phyloP scores from a whole-genome alignment of 2,113 vertebrate genomes.

The Hyla sarda region DNA sequence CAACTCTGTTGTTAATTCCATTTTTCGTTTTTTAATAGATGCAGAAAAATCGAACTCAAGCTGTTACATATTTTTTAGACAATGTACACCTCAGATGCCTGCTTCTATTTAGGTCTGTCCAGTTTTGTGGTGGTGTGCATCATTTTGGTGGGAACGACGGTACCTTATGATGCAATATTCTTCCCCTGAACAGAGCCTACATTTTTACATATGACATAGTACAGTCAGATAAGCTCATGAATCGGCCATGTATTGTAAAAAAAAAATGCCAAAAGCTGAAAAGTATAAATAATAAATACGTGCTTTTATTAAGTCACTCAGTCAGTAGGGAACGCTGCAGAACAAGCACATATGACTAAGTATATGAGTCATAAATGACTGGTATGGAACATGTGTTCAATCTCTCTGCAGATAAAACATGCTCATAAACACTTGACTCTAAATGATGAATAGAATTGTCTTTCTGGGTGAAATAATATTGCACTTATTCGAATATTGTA shows the following conservation, averaged over 20 bases:
- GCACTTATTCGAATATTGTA: not conserved
- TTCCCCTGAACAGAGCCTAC: too few relatives aligned
- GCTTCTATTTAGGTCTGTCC: too few relatives aligned
- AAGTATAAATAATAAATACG: not conserved
- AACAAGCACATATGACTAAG: constrained; percentile 18
- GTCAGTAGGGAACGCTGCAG: not conserved
- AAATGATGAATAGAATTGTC: not conserved
- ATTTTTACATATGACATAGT: not conserved
- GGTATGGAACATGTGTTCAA: not conserved
- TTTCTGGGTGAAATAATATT: not conserved
- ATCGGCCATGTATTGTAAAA: not conserved
- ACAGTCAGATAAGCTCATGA: not conserved
- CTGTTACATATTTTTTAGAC: too few relatives aligned
- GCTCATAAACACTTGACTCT: not conserved
- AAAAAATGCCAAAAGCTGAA: not conserved
- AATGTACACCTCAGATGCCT: too few relatives aligned
- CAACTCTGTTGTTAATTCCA: too few relatives aligned
- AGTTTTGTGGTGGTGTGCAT: too few relatives aligned
- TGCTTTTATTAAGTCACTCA: not conserved
- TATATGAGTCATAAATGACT: not conserved
- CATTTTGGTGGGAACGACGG: too few relatives aligned
- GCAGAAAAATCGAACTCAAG: too few relatives aligned
- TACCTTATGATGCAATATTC: too few relatives aligned
- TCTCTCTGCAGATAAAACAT: not conserved
- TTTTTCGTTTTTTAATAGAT: too few relatives aligned